phyloP scores from a whole-genome alignment of 2,113 vertebrate species.

The Nettapus auritus region DNA sequence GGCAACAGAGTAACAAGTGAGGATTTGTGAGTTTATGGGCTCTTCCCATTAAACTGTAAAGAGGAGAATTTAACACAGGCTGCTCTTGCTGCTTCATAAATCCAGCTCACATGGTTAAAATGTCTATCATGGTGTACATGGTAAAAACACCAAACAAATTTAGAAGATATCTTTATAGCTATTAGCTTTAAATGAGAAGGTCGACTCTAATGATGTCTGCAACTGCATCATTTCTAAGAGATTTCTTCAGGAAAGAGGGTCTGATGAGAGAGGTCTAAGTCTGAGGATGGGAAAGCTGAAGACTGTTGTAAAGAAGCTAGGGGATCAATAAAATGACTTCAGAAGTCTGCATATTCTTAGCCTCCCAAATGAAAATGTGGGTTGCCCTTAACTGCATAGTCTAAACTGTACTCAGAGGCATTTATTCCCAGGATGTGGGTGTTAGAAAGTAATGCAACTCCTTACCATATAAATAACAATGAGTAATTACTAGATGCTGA shows the following conservation, averaged over 20 bases:
- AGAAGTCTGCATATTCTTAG: not conserved
- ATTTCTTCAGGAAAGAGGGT: not conserved
- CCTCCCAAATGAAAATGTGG: not conserved
- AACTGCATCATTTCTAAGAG: not conserved
- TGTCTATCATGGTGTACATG: not conserved
- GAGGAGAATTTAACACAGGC: not conserved
- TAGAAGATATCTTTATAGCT: not conserved
- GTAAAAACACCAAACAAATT: not conserved
- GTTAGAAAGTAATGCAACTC: not conserved
- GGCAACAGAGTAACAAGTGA: not conserved
- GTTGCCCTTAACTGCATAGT: not conserved
- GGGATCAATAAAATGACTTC: not conserved
- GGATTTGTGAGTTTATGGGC: not conserved
- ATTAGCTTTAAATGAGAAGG: not conserved
- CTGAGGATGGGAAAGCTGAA: not conserved
- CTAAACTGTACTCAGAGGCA: not conserved
- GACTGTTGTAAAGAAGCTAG: not conserved
- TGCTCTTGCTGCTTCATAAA: not conserved
- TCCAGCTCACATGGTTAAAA: not conserved
- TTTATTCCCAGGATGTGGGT: not conserved
- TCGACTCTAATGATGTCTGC: not conserved
- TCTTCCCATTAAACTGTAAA: not conserved
- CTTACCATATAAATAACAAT: not conserved
- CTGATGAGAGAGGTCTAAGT: not conserved
- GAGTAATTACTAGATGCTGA: not conserved